Evolutionary conservation across 2,797 vertebrate species (phyloP).

Genomic region (Salmo trutta): DNA sequence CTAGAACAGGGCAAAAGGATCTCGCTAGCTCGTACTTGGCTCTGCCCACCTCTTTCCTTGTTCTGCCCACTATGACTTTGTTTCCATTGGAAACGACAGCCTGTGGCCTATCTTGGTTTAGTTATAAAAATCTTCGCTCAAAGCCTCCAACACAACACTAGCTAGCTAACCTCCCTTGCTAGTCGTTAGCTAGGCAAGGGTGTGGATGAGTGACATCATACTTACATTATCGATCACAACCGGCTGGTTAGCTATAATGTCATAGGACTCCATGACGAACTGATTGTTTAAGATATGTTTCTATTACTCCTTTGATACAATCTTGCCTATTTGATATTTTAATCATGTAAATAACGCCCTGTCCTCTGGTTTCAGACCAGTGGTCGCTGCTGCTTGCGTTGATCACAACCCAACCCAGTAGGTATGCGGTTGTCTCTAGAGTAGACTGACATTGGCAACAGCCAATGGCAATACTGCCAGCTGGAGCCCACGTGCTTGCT

Average conservation of each 20-base stretch:
- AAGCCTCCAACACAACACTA: background rate
- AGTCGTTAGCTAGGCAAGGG: slow-evolving; percentile 51
- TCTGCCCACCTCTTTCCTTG: too few relatives aligned
- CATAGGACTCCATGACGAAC: slow-evolving; percentile 86
- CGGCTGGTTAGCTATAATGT: slow-evolving; percentile 90
- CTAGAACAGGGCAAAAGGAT: too few relatives aligned
- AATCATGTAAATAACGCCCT: slow-evolving; percentile 65
- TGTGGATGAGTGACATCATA: slow-evolving; percentile 79
- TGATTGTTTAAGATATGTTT: slow-evolving; percentile 24
- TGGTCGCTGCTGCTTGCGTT: slow-evolving; percentile 17
- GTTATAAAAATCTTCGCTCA: too few relatives aligned
- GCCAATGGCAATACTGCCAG: slow-evolving; percentile 31
- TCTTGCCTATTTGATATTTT: slow-evolving; percentile 48
- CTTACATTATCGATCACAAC: slow-evolving; percentile 93
- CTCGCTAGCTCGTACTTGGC: too few relatives aligned
- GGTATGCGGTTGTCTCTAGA: background rate
- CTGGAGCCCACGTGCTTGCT: slow-evolving; percentile 7
- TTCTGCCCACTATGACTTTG: too few relatives aligned
- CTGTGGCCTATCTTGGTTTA: too few relatives aligned
- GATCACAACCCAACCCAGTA: background rate
- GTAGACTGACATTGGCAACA: slow-evolving; percentile 33
- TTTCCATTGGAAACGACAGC: too few relatives aligned
- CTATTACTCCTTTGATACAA: slow-evolving; percentile 41
- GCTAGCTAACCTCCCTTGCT: too few relatives aligned
- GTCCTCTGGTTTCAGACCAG: slow-evolving; percentile 46